A percentile compares a stretch with the other conserved stretches of the same genome.
Conservation (phyloP, 1,140 invertebrate genomes). For the Drosophila sechellia region DNA sequence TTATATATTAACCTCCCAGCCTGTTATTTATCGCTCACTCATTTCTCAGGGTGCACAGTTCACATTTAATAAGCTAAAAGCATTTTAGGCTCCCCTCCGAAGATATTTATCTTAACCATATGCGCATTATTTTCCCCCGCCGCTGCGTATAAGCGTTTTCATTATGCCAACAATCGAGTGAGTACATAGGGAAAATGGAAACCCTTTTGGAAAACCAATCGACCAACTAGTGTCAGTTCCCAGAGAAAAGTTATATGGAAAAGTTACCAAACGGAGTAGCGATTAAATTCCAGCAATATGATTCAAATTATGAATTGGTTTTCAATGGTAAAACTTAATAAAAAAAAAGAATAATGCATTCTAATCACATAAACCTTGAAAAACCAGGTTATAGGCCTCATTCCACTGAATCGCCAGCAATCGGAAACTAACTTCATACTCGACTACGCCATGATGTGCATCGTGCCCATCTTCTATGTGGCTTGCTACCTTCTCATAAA, state of each 20-base stretch:
- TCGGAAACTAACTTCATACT: constrained; percentile 37
- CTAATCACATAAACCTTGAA: background rate
- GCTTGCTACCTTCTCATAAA: constrained; percentile 60
- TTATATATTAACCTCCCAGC: background rate
- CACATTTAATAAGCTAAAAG: constrained; percentile 80
- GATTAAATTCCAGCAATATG: constrained; percentile 39
- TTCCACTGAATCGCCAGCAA: constrained; percentile 69
- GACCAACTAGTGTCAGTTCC: constrained; percentile 33
- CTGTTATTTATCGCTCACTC: background rate
- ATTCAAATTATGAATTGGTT: constrained; percentile 73
- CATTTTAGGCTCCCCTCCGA: constrained; percentile 55
- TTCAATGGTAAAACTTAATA: constrained; percentile 48
- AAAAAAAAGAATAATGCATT: too few relatives aligned
- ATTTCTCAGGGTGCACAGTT: constrained; percentile 40
- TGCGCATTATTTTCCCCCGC: constrained; percentile 56
- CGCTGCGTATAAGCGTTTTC: constrained; percentile 51
- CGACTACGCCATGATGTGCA: constrained; percentile 71
- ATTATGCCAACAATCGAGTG: constrained; percentile 53
- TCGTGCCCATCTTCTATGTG: constrained; percentile 70
- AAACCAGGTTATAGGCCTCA: constrained; percentile 67
- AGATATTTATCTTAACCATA: constrained; percentile 81
- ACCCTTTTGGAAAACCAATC: constrained; percentile 18
- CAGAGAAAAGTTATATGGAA: constrained; percentile 12
- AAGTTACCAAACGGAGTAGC: constrained; percentile 20
- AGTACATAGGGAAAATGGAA: constrained; percentile 42